Evolutionary conservation across 1,140 invertebrate genomes (phyloP).

Genomic region (Pararge aegeria): DNA sequence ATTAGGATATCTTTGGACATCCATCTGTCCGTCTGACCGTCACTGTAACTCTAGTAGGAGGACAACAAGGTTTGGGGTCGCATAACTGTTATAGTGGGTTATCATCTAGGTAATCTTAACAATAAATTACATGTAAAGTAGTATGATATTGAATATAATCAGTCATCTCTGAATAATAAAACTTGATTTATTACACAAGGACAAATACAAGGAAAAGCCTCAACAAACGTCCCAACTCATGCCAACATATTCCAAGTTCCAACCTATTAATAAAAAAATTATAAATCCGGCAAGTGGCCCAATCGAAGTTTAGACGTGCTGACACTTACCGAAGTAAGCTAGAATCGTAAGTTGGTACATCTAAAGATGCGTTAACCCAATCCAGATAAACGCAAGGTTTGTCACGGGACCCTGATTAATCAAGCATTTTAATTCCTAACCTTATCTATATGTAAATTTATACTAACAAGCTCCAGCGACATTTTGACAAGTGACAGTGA

Average conservation of each 20-base stretch:
- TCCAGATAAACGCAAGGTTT: neutral
- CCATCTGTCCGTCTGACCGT: too few relatives aligned
- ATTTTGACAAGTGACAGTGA: constrained; percentile 6
- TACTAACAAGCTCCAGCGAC: constrained; percentile 2
- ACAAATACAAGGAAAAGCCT: neutral
- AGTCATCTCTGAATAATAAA: neutral
- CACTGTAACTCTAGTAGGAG: too few relatives aligned
- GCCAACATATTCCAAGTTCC: too few relatives aligned
- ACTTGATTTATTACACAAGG: neutral
- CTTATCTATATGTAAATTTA: constrained; percentile 1
- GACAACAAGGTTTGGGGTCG: neutral
- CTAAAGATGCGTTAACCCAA: too few relatives aligned
- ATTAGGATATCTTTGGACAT: too few relatives aligned
- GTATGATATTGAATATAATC: neutral
- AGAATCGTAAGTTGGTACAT: too few relatives aligned
- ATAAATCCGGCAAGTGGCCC: too few relatives aligned
- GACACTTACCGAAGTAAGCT: too few relatives aligned
- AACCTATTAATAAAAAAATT: too few relatives aligned
- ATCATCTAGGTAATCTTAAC: neutral
- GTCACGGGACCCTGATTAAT: neutral
- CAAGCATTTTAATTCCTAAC: neutral
- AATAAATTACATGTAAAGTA: constrained; percentile 1
- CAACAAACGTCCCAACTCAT: neutral
- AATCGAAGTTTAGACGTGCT: too few relatives aligned
- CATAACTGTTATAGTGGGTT: neutral